Evolutionary conservation across 2,113 vertebrate species (phyloP), one percentile per base, ranked within the genome.

Genomic region (Periophthalmus modestus): DNA sequence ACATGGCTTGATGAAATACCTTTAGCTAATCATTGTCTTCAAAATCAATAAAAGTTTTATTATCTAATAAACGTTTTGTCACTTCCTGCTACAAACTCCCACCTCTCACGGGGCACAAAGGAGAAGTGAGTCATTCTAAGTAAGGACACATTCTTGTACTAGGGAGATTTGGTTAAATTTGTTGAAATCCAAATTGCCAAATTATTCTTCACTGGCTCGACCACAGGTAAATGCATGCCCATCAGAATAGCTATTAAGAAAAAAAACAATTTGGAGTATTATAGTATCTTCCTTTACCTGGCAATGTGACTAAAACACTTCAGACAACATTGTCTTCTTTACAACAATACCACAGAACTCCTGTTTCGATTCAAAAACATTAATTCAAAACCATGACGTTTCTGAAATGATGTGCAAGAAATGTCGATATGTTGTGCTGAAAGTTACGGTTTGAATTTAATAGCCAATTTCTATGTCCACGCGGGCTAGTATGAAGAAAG

Each of bases 401-500:
- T 19, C 61, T 43, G 5, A 68, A 59, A 24, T 50, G 16, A 70
- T 19, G 21, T 28, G 43, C 0, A 15, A 62, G 70, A 46, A 65
- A 65, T 43, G 62, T 65, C 18, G 2, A 34, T 62, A 62, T 43
- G 33, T n/a, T 39, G 34, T 21, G 62, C 33, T 5, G 24, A 36
- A 62, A 33, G 24, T 34, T 33, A 14, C 34, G 19, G 9, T 65
- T n/a, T 39, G 16, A 39, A 65, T 36, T 9, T 65, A 36, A 65
- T 39, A 39, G 82, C 74, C 85, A 89, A 74, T 86, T 80, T 83
- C 55, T 82, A 69, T 69, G 79, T 72, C 82, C 47, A 1, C 55
- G 71, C 54, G 48, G 28, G 48, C 72, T 77, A 75, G 50, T 77
- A 66, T 47, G 72, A 83, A 73, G 70, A 83, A 63, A 83, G 75